Evolutionary conservation across 2,888 invertebrate species (phyloP).

Genomic region (Agelastica alni): DNA sequence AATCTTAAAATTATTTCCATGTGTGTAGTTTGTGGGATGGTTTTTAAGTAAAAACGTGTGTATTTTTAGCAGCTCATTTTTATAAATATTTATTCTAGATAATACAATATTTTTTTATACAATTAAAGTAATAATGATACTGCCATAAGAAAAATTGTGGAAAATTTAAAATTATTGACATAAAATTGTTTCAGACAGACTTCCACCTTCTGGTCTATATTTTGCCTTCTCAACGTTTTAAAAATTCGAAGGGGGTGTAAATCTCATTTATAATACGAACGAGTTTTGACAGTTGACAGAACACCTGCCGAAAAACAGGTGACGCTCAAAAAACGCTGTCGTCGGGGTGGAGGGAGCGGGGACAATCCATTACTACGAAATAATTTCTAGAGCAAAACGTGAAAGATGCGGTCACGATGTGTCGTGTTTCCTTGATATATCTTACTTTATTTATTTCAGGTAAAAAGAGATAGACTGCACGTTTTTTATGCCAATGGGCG

Average conservation of each 20-base stretch:
- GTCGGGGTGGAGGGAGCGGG: neutral
- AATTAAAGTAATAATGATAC: too few species aligned
- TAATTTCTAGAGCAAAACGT: conserved; percentile 40
- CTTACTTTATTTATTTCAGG: conserved; percentile 1
- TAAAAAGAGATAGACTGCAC: neutral
- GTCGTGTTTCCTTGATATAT: conserved; percentile 36
- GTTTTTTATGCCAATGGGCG: too few species aligned
- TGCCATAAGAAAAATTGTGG: too few species aligned
- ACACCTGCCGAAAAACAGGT: conserved; percentile 39
- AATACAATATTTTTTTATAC: too few species aligned
- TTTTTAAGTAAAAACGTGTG: too few species aligned
- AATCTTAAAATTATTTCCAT: too few species aligned
- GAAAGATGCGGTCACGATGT: conserved; percentile 39
- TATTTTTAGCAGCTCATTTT: too few species aligned
- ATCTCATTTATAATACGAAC: conserved; percentile 34
- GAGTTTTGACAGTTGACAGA: conserved; percentile 33
- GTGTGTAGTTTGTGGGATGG: too few species aligned
- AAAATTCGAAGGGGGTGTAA: conserved; percentile 33
- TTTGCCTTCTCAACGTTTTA: conserved; percentile 14
- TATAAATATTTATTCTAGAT: too few species aligned
- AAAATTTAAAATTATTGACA: too few species aligned
- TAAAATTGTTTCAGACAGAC: too few species aligned
- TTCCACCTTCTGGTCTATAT: conserved; percentile 1
- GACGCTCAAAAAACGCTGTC: conserved; percentile 10
- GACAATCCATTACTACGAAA: conserved; percentile 11